These are phyloP conservation scores for Bemisia tabaci DNA, from an alignment of 1,140 invertebrate genomes.

Conservation along the genomic window DNA sequence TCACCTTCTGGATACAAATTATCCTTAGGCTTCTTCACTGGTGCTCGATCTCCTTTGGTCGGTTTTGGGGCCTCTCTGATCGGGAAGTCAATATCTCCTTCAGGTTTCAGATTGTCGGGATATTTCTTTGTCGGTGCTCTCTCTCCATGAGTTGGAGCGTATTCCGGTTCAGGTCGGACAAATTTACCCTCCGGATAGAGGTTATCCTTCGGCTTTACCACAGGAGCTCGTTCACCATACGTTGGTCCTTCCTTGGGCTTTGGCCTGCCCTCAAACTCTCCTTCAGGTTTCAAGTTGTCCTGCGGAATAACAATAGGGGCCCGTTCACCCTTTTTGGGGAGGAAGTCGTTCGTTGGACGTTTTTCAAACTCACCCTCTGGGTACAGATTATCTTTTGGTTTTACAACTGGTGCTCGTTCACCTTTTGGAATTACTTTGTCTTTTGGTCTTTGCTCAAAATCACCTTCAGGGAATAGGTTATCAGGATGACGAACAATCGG, in stretches of 20 bases:
- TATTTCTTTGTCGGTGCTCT: slow-evolving; percentile 38
- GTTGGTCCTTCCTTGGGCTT: slow-evolving; percentile 25
- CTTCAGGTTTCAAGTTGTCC: slow-evolving; percentile 36
- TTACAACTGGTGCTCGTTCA: slow-evolving; percentile 17
- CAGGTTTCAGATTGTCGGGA: slow-evolving; percentile 30
- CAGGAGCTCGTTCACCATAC: slow-evolving; percentile 30
- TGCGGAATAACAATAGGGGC: slow-evolving; percentile 32
- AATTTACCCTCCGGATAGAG: no score
- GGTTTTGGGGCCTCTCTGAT: slow-evolving; percentile 14
- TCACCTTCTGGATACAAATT: no score
- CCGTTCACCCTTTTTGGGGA: slow-evolving; percentile 33
- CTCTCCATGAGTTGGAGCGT: slow-evolving; percentile 29
- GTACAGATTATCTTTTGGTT: slow-evolving; percentile 35
- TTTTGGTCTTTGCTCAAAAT: slow-evolving; percentile 26
- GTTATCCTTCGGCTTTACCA: slow-evolving; percentile 39
- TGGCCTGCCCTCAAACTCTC: slow-evolving; percentile 32
- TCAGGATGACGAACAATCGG: slow-evolving; percentile 38
- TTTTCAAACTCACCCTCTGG: slow-evolving; percentile 40
- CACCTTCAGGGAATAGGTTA: slow-evolving; percentile 25
- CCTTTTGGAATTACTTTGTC: slow-evolving; percentile 26
- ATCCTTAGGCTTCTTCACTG: slow-evolving; percentile 29
- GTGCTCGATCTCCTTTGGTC: no score
- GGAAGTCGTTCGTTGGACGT: slow-evolving; percentile 25
- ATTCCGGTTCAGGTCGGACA: slow-evolving; percentile 43
- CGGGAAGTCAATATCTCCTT: slow-evolving; percentile 6